These are phyloP conservation scores for Cepaea nemoralis DNA, from an alignment of 1,140 invertebrate species.

Conservation along the genomic window DNA sequence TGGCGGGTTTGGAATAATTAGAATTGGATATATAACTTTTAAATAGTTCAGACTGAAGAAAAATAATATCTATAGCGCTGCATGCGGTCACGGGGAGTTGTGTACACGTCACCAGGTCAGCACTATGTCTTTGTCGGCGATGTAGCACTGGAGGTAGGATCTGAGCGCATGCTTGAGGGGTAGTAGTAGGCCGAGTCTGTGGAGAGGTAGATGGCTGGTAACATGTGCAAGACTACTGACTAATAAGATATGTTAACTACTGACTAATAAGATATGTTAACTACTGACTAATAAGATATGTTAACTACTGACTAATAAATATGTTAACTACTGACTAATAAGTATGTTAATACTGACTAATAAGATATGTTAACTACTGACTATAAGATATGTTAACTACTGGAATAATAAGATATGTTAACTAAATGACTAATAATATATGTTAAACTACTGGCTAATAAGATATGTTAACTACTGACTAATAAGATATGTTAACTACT, in stretches of 20 bases:
- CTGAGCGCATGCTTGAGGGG: conserved; percentile 13
- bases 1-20: not conserved
- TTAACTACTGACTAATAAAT: not conserved
- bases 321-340: not conserved
- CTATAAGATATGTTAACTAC: not conserved
- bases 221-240: not conserved
- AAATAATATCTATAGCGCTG: not conserved
- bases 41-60: not conserved
- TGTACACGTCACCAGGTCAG: not conserved
- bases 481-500: not conserved
- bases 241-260: not conserved
- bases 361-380: too few relatives aligned
- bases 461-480: too few relatives aligned
- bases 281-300: not conserved
- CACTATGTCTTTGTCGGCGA: conserved; percentile 30
- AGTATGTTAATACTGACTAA: not conserved
- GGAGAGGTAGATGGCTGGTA: not conserved
- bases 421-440: too few relatives aligned
- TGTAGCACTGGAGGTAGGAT: not conserved
- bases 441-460: too few relatives aligned
- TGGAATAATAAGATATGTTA: too few relatives aligned
- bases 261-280: not conserved
- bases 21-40: not conserved
- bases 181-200: conserved; percentile 19
- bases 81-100: not conserved